phyloP scores from a whole-genome alignment of 2,113 vertebrate species.

The Bubo blakistoni region DNA sequence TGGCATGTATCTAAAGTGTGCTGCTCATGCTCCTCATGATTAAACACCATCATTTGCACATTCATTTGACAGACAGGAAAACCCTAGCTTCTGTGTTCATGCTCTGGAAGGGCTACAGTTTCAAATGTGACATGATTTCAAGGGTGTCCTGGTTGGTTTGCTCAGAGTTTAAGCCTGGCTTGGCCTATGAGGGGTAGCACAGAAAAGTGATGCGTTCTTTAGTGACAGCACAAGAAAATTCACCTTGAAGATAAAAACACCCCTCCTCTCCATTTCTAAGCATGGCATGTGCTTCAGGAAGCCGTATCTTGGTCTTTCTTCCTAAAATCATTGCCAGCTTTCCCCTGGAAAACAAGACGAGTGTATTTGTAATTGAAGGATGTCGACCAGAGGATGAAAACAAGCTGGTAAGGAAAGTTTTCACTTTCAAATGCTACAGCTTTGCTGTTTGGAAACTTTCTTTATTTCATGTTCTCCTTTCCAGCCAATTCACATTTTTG shows the following conservation, averaged over 20 bases:
- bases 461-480: background rate
- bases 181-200: background rate
- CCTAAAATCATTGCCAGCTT: background rate
- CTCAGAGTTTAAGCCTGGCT: background rate
- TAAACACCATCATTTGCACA: background rate
- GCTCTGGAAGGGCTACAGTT: background rate
- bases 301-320: background rate
- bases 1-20: background rate
- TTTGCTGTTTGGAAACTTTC: constrained; percentile 16
- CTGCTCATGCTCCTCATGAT: background rate
- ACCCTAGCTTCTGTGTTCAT: background rate
- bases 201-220: background rate
- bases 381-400: background rate
- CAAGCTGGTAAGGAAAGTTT: background rate
- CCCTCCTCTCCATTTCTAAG: background rate
- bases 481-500: constrained; percentile 26
- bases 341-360: background rate
- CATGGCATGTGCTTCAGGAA: background rate
- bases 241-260: background rate
- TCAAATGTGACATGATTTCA: background rate
- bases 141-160: background rate
- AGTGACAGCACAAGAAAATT: background rate
- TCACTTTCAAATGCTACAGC: background rate
- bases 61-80: background rate
- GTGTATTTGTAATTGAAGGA: background rate